Evolutionary conservation across 64 coral and sea anemone genomes (phyloP).

Genomic region (Dendronephthya gigantea): DNA sequence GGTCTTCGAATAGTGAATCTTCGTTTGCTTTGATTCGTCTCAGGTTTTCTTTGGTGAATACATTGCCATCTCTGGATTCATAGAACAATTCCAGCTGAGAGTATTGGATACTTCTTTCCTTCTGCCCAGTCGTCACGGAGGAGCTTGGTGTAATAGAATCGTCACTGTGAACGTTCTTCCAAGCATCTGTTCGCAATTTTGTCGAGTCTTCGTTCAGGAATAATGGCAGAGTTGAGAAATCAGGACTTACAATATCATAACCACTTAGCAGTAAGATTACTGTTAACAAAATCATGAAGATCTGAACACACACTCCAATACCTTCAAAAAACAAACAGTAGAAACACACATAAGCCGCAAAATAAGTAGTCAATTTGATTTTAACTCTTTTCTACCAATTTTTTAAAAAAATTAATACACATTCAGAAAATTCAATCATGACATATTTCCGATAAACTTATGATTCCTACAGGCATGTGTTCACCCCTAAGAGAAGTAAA

Average conservation of each 20-base stretch:
- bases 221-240: conserved; percentile 81
- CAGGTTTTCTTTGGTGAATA: conserved; percentile 59
- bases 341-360: neutral
- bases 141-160: conserved; percentile 55
- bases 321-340: conserved; percentile 21
- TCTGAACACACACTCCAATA: conserved; percentile 24
- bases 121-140: conserved; percentile 45
- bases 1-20: conserved; percentile 53
- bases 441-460: no score
- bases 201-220: conserved; percentile 69
- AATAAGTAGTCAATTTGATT: no score
- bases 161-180: conserved; percentile 74
- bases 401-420: no score
- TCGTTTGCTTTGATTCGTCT: conserved; percentile 49
- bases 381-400: no score
- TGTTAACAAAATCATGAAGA: conserved; percentile 28
- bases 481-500: no score
- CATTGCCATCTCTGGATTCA: conserved; percentile 56
- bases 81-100: conserved; percentile 74
- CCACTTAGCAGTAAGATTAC: conserved; percentile 26
- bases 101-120: conserved; percentile 50
- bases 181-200: conserved; percentile 81
- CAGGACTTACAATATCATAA: conserved; percentile 78
- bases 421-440: no score
- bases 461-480: no score